Percentiles rank a stretch among this genome's conserved stretches.
Conservation (phyloP, 2,797 vertebrate genomes). For the Sciurus carolinensis region DNA sequence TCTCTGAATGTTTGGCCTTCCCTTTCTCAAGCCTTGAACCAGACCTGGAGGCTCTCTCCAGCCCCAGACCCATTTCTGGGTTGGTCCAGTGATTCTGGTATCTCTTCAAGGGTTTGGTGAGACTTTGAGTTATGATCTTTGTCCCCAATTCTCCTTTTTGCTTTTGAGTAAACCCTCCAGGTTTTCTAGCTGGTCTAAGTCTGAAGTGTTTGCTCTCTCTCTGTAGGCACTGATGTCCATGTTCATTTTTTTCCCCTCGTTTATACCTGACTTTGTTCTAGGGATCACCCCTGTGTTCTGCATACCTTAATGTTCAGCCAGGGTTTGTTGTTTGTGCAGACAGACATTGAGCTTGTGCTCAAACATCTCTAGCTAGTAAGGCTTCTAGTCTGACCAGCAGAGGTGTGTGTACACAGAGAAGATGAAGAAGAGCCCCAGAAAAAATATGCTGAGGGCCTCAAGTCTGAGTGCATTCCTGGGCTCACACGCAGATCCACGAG, state of each 20-base stretch:
- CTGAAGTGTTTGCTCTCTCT: background rate
- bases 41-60: background rate
- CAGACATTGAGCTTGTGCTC: background rate
- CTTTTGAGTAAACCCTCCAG: background rate
- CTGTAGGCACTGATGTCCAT: background rate
- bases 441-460: background rate
- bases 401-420: background rate
- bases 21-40: background rate
- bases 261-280: background rate
- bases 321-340: background rate
- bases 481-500: too few relatives aligned
- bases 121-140: background rate
- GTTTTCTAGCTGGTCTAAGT: background rate
- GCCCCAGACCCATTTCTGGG: background rate
- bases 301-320: background rate
- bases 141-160: background rate
- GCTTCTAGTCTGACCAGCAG: background rate
- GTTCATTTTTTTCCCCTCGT: background rate
- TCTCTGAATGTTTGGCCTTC: background rate
- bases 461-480: background rate
- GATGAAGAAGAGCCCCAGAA: background rate
- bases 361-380: background rate
- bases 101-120: background rate
- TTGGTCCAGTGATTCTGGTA: background rate
- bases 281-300: background rate